A percentile compares a stretch with the other conserved stretches of the same genome.
These are phyloP conservation scores for Ruditapes philippinarum DNA, from an alignment of 1,140 invertebrate species.

Conservation along the genomic window DNA sequence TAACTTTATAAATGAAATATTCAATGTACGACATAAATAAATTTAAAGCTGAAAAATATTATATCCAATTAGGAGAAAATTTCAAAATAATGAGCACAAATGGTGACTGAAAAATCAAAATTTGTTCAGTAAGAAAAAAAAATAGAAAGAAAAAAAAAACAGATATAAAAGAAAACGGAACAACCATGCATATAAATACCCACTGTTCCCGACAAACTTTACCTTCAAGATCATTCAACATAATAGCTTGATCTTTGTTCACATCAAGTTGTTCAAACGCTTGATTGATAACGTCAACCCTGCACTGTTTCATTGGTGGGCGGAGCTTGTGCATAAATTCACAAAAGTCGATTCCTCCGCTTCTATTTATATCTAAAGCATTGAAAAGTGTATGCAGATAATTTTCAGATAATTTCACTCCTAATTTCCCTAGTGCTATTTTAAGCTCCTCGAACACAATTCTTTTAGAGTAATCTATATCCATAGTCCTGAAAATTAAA, in stretches of 20 bases:
- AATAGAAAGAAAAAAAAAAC: no score
- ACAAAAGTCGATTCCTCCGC: conserved; percentile 74
- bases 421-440: conserved; percentile 64
- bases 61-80: no score
- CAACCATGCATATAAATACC: no score
- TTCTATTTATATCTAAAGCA: conserved; percentile 71
- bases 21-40: no score
- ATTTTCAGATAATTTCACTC: conserved; percentile 66
- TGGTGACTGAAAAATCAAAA: no score
- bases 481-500: conserved; percentile 78
- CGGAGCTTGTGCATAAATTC: conserved; percentile 74
- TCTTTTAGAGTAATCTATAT: conserved; percentile 81
- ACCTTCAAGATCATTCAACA: conserved; percentile 92
- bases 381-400: conserved; percentile 68
- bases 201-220: no score
- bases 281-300: conserved; percentile 92
- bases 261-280: conserved; percentile 95
- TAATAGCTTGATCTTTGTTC: conserved; percentile 93
- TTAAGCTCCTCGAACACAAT: conserved; percentile 78
- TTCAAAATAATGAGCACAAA: no score
- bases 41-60: no score
- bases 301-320: conserved; percentile 93
- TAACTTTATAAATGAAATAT: no score
- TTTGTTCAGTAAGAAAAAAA: no score
- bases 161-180: no score